Evolutionary conservation across 2,113 vertebrate species (phyloP).

Genomic region (Eurypyga helias): DNA sequence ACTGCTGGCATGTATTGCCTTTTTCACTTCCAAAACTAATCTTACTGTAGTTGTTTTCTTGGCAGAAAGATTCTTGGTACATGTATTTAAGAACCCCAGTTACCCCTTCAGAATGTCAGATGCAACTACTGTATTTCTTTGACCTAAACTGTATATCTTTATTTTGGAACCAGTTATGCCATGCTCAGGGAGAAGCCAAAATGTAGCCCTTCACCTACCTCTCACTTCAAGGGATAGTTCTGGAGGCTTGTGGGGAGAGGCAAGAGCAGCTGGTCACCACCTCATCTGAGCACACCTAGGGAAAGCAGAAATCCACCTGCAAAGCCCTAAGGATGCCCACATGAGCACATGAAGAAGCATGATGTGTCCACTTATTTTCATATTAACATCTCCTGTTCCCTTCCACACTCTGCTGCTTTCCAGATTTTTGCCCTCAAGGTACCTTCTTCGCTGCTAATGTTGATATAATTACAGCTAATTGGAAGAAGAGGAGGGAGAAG

Average conservation of each 20-base stretch:
- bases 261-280: neutral
- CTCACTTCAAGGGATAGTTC: neutral
- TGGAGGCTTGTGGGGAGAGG: neutral
- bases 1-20: neutral
- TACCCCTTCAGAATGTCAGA: neutral
- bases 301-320: neutral
- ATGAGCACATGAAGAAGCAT: neutral
- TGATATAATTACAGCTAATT: constrained; percentile 55
- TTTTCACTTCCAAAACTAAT: neutral
- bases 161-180: neutral
- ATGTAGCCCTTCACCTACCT: neutral
- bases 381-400: neutral
- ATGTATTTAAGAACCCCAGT: neutral
- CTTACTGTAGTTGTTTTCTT: neutral
- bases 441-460: constrained; percentile 28
- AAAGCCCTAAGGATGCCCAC: neutral
- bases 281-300: neutral
- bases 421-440: constrained; percentile 55
- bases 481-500: constrained; percentile 17
- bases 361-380: neutral
- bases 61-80: neutral
- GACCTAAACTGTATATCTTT: neutral
- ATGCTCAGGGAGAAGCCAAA: neutral
- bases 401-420: neutral
- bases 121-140: neutral